A percentile compares a stretch with the other conserved stretches of the same genome.
phyloP scores from a whole-genome alignment of 2,888 invertebrate species.

The Orchesellides sinensis region DNA sequence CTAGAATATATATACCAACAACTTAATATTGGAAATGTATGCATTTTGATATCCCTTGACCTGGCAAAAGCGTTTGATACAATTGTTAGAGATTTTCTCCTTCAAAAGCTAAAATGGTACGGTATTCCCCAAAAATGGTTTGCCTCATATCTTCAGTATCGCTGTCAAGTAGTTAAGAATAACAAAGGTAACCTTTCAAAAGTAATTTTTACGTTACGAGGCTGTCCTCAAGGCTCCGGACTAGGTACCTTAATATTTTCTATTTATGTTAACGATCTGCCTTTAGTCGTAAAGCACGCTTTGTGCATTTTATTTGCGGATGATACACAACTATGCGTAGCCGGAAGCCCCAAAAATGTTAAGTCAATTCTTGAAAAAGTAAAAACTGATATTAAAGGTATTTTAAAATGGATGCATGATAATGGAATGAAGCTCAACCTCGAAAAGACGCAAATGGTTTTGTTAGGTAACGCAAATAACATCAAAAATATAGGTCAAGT shows the following conservation, averaged over 20 bases:
- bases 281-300: neutral
- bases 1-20: neutral
- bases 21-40: neutral
- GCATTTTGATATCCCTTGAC: constrained; percentile 4
- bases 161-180: neutral
- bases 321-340: neutral
- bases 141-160: constrained; percentile 3
- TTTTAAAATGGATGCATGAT: neutral
- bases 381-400: neutral
- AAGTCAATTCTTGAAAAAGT: neutral
- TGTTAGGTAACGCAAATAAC: neutral
- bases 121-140: constrained; percentile 18
- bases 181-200: neutral
- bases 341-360: neutral
- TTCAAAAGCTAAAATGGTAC: constrained; percentile 24
- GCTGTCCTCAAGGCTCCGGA: neutral
- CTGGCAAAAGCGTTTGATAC: constrained; percentile 26
- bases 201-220: neutral
- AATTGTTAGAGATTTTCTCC: neutral
- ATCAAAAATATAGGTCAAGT: neutral
- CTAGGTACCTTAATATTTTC: neutral
- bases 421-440: neutral
- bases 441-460: neutral
- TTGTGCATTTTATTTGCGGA: neutral
- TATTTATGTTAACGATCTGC: neutral